Base-by-base conservation (phyloP, 2,797 vertebrate species). In the Eupleurogrammus muticus region DNA sequence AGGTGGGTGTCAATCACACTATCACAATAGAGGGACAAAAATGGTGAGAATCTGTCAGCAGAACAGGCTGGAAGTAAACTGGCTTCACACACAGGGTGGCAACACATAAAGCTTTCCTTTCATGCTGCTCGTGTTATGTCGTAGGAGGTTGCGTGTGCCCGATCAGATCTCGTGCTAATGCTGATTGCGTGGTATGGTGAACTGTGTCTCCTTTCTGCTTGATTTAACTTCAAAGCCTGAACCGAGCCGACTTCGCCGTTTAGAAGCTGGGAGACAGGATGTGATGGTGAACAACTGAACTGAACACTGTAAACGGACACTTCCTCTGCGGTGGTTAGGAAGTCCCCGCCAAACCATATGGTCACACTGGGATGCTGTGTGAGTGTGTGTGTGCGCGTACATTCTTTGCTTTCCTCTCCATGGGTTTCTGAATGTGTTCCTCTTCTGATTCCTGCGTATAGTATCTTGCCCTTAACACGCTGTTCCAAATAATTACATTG, bases 291-390 rank as follows among this genome's bases (percentile, higher is more conserved):
- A 87, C 89, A 84, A 73, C 84, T 79, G 77, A 88, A 84, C 84
- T 87, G 85, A 73, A 52, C 75, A 62, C 80, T 91, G 89, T 90
- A 90, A 90, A 89, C 47, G 75, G 87, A 91, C 85, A 90, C 89
- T 91, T 92, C 89, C 90, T 88, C 81, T 88, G 81, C 23, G 65
- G 87, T 75, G 78, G 81, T 70, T 79, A 85, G 89, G 79, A 90
- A 89, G 86, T 86, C 87, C 85, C 86, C 73, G 59, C 83, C 77
- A 87, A 74, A 90, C 80, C 89, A 87, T 89, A 92, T 86, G 90
- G 86, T 88, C 87, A 83, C 82, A 86, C 73, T 81, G 84, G 75
- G 89, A 84, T 58, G 71, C 77, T 21, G 23, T 49, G 21, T 44
- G 42, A 21, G 54, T 36, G 42, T 20, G 36, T 28, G 63, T 56